Conservation (phyloP, 2,113 vertebrate species). For the Nesoenas mayeri region DNA sequence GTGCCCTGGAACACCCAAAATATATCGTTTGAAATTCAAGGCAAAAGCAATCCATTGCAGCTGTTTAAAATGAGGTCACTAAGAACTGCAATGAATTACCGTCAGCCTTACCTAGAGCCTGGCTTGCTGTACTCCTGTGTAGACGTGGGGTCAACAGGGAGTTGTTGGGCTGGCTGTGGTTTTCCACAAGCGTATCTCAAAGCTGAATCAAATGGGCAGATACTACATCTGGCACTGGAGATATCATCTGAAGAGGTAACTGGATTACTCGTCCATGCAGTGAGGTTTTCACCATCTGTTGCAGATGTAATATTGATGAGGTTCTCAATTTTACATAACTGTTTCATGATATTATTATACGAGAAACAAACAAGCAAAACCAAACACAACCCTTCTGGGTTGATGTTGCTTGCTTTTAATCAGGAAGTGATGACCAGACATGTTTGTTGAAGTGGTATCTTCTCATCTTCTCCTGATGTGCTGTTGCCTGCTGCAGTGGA, state of each 20-base stretch:
- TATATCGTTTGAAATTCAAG: background rate
- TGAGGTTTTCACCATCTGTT: background rate
- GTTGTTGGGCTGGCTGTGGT: background rate
- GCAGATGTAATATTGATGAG: background rate
- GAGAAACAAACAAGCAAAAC: background rate
- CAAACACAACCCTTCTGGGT: background rate
- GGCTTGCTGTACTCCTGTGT: background rate
- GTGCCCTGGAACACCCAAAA: background rate
- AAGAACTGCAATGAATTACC: background rate
- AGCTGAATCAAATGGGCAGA: background rate
- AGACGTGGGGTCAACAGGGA: background rate
- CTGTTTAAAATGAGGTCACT: background rate
- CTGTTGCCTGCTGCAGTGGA: background rate
- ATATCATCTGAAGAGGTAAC: background rate
- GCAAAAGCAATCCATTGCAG: background rate
- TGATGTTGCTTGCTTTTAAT: background rate
- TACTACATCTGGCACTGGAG: background rate
- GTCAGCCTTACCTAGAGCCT: background rate
- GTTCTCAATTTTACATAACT: background rate
- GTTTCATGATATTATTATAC: background rate
- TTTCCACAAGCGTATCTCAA: background rate
- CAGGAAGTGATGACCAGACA: background rate
- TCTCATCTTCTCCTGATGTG: background rate
- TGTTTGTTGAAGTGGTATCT: background rate
- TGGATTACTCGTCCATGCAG: background rate